Conservation (phyloP, 2,113 vertebrate species). For the Theristicus caerulescens region DNA sequence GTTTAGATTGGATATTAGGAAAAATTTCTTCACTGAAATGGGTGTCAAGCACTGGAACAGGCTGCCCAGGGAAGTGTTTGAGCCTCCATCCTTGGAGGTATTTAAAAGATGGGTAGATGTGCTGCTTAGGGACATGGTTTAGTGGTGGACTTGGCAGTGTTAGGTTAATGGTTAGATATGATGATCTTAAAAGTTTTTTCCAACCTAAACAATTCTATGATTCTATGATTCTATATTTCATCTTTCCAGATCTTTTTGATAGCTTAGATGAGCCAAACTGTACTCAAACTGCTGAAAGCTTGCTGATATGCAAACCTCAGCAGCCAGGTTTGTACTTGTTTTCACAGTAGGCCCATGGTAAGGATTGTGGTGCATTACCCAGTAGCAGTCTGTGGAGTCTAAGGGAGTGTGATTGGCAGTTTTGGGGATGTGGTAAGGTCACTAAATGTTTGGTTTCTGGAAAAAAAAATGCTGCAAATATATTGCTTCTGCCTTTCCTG, state of each 20-base stretch:
- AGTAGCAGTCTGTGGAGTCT: background rate
- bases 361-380: background rate
- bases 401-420: background rate
- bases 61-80: no score
- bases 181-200: no score
- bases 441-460: background rate
- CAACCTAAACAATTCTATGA: no score
- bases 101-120: no score
- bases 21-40: no score
- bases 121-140: no score
- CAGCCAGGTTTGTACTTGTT: background rate
- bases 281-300: background rate
- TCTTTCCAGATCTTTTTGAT: background rate
- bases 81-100: no score
- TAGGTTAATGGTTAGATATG: no score
- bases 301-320: background rate
- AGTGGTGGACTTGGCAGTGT: no score
- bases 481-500: background rate
- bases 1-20: no score
- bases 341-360: background rate
- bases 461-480: background rate
- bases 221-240: background rate
- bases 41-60: no score
- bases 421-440: background rate
- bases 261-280: background rate